Evolutionary conservation across 2,888 invertebrate species (phyloP).

Genomic region (Leptinotarsa haldemani): DNA sequence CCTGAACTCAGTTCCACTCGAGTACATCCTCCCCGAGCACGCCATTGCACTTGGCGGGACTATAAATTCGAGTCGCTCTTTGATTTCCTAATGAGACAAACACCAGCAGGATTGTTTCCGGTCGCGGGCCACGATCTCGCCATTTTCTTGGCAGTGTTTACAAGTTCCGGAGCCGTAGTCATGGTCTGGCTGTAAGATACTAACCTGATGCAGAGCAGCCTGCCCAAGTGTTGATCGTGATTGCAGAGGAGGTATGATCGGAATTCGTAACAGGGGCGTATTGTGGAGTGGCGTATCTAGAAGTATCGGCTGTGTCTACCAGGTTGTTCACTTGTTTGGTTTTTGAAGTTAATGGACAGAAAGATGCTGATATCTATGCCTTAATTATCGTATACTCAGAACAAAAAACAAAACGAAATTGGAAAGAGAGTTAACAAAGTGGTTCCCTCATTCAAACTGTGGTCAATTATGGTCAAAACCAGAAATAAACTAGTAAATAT

Average conservation of each 20-base stretch:
- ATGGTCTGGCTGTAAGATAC: constrained; percentile 36
- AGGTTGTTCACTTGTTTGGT: background rate
- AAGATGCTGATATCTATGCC: no score
- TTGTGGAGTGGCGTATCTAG: background rate
- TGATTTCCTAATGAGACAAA: constrained; percentile 63
- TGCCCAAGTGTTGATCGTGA: constrained; percentile 47
- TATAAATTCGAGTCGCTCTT: constrained; percentile 60
- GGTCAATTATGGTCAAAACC: no score
- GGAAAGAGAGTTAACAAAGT: no score
- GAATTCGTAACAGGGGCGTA: constrained; percentile 10
- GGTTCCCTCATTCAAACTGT: no score
- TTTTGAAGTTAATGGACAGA: no score
- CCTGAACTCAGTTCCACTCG: background rate
- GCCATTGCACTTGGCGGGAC: constrained; percentile 52
- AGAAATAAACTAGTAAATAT: no score
- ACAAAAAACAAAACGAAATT: no score
- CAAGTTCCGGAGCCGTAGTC: constrained; percentile 47
- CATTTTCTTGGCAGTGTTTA: constrained; percentile 56
- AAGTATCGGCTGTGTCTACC: background rate
- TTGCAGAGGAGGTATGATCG: constrained; percentile 38
- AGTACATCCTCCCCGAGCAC: background rate
- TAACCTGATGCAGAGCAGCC: constrained; percentile 34
- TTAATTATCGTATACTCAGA: no score
- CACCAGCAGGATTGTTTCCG: constrained; percentile 59
- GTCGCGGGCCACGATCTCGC: constrained; percentile 50